These are phyloP conservation scores for Phaetusa simplex DNA, from an alignment of 2,113 vertebrate genomes.

Conservation along the genomic window DNA sequence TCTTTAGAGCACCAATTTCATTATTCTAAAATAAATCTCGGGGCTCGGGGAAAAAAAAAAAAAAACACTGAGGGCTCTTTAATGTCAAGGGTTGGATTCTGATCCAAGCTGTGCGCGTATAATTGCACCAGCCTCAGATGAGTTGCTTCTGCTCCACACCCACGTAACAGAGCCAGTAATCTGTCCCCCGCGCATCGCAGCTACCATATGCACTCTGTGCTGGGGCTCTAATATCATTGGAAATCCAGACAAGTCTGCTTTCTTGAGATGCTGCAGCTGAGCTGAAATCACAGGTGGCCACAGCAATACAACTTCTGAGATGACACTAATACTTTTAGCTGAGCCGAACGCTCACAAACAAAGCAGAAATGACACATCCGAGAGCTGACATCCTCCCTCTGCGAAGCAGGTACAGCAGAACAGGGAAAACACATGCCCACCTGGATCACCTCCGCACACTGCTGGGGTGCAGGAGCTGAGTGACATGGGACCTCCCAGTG, in stretches of 20 bases:
- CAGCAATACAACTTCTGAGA: background rate
- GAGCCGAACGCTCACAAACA: background rate
- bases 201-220: background rate
- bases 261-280: background rate
- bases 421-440: background rate
- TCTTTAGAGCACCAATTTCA: background rate
- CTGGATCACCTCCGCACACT: background rate
- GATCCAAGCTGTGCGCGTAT: background rate
- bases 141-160: background rate
- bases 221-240: background rate
- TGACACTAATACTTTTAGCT: background rate
- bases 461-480: background rate
- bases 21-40: background rate
- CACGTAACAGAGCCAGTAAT: background rate
- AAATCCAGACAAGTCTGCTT: background rate
- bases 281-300: background rate
- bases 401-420: background rate
- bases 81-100: background rate
- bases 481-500: rapidly evolving
- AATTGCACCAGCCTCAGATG: background rate
- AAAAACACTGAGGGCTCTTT: background rate
- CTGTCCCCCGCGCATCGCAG: rapidly evolving
- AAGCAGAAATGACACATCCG: background rate
- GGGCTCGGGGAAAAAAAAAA: background rate
- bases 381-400: background rate